phyloP scores from a whole-genome alignment of 2,797 vertebrate genomes.

The Distichodus sexfasciatus region DNA sequence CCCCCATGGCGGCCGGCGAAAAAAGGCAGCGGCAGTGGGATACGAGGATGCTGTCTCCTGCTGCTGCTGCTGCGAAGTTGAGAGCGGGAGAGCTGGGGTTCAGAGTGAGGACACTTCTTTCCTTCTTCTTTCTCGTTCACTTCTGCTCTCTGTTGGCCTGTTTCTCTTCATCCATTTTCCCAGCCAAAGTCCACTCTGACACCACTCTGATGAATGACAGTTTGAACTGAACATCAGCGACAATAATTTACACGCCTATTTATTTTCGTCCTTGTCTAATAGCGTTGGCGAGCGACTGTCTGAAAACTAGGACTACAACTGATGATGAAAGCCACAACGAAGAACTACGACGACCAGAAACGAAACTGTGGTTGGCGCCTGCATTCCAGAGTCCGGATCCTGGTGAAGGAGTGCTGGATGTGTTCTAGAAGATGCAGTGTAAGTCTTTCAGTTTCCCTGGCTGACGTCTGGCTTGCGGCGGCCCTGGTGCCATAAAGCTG shows the following conservation, averaged over 20 bases:
- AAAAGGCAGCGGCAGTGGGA: conserved; percentile 17
- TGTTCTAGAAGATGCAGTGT: not conserved
- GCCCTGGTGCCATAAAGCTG: conserved; percentile 77
- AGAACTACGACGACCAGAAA: conserved; percentile 6
- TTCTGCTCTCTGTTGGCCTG: conserved; percentile 20
- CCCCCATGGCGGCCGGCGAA: conserved; percentile 28
- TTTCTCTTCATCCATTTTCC: conserved; percentile 30
- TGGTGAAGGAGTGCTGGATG: not conserved
- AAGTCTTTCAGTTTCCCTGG: conserved; percentile 42
- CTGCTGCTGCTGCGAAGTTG: conserved; percentile 40
- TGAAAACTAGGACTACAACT: conserved; percentile 21
- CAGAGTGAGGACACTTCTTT: conserved; percentile 55
- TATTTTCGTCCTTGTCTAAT: not conserved
- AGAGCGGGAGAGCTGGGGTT: conserved; percentile 41
- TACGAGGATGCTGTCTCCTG: conserved; percentile 37
- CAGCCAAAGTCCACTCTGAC: conserved; percentile 10
- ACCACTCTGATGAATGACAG: not conserved
- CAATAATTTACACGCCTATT: conserved; percentile 2
- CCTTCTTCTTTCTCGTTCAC: conserved; percentile 15
- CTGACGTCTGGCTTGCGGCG: conserved; percentile 38
- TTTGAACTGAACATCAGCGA: not conserved
- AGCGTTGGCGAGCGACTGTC: conserved; percentile 8
- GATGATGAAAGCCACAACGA: not conserved
- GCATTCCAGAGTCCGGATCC: not conserved
- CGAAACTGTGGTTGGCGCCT: not conserved